Base-by-base conservation (phyloP, 2,888 invertebrate species). In the Nomada flava region DNA sequence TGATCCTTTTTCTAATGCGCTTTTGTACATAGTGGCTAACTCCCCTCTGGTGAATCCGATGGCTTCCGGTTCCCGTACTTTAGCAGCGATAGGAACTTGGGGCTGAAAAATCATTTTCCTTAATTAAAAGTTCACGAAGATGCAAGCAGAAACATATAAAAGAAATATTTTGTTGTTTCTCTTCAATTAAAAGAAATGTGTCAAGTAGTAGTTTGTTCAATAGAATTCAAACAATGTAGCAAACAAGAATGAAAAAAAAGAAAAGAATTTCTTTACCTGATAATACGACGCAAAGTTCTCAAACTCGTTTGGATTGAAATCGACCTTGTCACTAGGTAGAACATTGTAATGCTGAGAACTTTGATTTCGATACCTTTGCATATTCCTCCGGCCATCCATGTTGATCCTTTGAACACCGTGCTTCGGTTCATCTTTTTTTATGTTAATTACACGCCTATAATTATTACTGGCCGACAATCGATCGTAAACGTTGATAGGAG, bases 11-110 rank as follows among this genome's bases (percentile, higher is more conserved):
- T 91, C 86, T 13, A 95, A 85, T 2, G 95, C 95, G 55, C 94
- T 92, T 80, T 95, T 93, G 83, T 95, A 95, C 63, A 95, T 87
- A 0, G 94, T 92, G 2, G 94, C 92, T 11, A 95, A 89, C 89
- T 95, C 94, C 2, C 94, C 93, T 74, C 93, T 94, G 2, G 94
- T 93, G 15, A 93, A 86, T 20, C 91, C 91, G 26, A 94, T 81
- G 10, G 91, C 79, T 53, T 81, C 82, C 23, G 87, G 82, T 57
- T 83, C 76, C 23, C 57, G 76, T n/a, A 84, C 13, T 62, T 82
- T 88, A 1, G 76, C 42, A 7, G 80, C 18, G 2, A 62, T 20
- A 20, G 86, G 42, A 18, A 47, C 13, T 0, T 55, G 69, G 5
- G 77, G 10, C 84, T 87, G 71, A 11, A 76, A 79, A 42, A 62